Conservation (phyloP, 2,113 vertebrate species). For the Hylia prasina region DNA sequence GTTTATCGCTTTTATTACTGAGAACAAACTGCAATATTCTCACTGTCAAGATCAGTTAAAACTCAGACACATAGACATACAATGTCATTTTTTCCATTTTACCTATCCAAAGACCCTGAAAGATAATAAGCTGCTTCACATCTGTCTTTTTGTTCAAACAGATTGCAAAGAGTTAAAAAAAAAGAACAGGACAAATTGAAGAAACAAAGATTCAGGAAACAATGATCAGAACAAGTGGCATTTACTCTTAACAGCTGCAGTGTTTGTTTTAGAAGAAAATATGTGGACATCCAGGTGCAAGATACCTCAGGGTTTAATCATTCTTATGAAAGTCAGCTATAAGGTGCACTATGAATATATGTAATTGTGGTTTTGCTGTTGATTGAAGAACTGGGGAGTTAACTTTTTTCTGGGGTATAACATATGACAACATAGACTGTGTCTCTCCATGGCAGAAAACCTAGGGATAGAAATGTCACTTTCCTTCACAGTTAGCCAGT, state of each 20-base stretch:
- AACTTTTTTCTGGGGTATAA: background rate
- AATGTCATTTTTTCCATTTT: background rate
- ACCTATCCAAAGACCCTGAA: background rate
- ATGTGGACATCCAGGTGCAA: background rate
- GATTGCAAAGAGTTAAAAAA: background rate
- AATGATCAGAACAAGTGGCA: background rate
- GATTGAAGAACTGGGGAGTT: background rate
- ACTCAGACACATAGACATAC: background rate
- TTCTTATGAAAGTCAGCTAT: background rate
- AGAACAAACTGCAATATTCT: background rate
- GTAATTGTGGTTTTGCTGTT: background rate
- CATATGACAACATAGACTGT: fast-evolving
- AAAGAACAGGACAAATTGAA: background rate
- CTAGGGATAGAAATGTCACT: fast-evolving
- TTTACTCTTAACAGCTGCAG: background rate
- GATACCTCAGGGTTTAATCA: background rate
- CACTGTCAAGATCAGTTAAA: background rate
- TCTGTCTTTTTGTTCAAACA: background rate
- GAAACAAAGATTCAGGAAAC: background rate
- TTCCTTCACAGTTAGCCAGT: background rate
- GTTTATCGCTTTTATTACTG: background rate
- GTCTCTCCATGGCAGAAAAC: background rate
- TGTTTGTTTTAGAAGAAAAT: background rate
- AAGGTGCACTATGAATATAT: background rate
- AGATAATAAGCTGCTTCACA: background rate